Evolutionary conservation across 2,888 invertebrate genomes (phyloP), one percentile per base, ranked within the genome.

Genomic region (Smittia aterrima): DNA sequence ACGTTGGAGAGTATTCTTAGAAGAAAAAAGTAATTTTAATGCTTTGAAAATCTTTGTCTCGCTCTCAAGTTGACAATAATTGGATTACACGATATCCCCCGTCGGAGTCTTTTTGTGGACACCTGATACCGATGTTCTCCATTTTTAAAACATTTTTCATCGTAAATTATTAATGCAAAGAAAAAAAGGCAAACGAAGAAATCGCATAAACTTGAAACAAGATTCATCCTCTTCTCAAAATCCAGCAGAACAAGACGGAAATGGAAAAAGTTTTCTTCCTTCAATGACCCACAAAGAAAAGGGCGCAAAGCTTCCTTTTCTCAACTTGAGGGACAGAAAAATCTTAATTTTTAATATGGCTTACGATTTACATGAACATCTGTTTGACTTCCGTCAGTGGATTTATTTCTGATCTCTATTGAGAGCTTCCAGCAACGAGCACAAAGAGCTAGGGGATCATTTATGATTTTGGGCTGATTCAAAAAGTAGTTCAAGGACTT

Each of bases 201-300:
- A 58, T 58, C 58, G 4, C 20, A 58, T 58, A 58, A 58, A 58
- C 58, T 58, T n/a, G 58, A 6, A 58, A 58, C 20, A 58, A 58
- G 20, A 58, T 47, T 47, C 16, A n/a, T 47, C 2, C 47, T 47
- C 16, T 2, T 47, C n/a, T 47, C 16, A 47, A 47, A 58, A 18
- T 11, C 18, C 20, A 58, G 18, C 22, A 25, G 27, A 64, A 13
- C 6, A 27, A 25, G 16, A 58, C 1, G 58, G 64, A 64, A 64
- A 64, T 64, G 64, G 20, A 64, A 27, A 64, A 64, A 64, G 25
- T 64, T 64, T 64, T 27, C 4, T 47, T 47, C 27, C 20, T 2
- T 25, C 3, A 24, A 64, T 27, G 64, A 64, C 64, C 64, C 20
- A 58, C 27, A 64, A 27, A 64, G 38, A 58, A 58, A 58, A 18